These are phyloP conservation scores for Trachops cirrhosus DNA, from an alignment of 2,797 vertebrate genomes.

Conservation along the genomic window DNA sequence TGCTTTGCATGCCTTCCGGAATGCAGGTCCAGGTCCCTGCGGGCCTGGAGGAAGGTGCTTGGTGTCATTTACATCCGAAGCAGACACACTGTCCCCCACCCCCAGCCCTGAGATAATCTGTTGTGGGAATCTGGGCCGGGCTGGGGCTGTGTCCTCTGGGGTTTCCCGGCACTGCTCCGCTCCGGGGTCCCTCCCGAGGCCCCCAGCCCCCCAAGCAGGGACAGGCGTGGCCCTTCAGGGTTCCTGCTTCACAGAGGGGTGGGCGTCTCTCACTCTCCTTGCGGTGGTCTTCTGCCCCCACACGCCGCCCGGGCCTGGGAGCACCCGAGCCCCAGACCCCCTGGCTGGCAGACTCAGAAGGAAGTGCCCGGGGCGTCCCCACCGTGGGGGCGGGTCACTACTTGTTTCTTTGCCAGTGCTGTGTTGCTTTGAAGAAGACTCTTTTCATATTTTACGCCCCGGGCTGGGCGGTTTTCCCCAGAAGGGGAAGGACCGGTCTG, in stretches of 20 bases:
- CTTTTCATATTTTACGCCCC: neutral
- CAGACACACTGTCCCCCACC: rapidly evolving
- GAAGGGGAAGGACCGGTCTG: too few relatives aligned
- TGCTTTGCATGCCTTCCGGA: neutral
- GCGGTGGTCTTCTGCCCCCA: neutral
- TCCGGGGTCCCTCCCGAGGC: rapidly evolving
- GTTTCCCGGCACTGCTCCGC: neutral
- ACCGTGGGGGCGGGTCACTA: rapidly evolving
- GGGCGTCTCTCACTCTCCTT: neutral
- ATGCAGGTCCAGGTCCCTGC: neutral
- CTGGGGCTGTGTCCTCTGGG: neutral
- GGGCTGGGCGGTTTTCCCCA: neutral
- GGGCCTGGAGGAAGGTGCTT: too few relatives aligned
- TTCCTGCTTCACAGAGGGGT: neutral
- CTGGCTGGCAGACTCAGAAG: neutral
- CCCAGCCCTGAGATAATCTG: neutral
- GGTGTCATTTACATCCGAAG: too few relatives aligned
- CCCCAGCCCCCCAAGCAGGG: too few relatives aligned
- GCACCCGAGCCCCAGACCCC: neutral
- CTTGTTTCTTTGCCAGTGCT: neutral
- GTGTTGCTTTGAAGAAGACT: neutral
- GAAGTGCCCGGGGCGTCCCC: neutral
- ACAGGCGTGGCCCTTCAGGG: neutral
- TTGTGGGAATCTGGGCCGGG: too few relatives aligned
- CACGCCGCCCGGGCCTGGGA: neutral